A percentile compares a stretch with the other conserved stretches of the same genome.
phyloP scores from a whole-genome alignment of 2,888 invertebrate genomes.

The Lasioglossum villosulum region DNA sequence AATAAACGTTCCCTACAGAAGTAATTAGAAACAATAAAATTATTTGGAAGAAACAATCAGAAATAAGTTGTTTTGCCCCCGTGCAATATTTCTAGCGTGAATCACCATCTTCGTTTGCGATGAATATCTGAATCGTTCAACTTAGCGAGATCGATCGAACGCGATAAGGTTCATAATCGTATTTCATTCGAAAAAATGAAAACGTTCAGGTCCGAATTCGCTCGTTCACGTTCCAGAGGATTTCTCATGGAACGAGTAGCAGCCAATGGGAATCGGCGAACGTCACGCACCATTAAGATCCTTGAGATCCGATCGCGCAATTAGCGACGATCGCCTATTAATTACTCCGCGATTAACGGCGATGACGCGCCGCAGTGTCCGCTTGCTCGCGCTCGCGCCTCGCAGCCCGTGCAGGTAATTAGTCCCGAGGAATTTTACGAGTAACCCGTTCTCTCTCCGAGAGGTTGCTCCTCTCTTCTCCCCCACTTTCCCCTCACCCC shows the following conservation, averaged over 20 bases:
- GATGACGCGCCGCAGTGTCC: slow-evolving; percentile 66
- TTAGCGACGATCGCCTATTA: slow-evolving; percentile 74
- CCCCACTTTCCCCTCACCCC: not conserved
- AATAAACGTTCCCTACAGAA: not conserved
- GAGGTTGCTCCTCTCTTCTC: not conserved
- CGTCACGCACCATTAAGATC: slow-evolving; percentile 71
- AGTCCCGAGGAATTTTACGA: slow-evolving; percentile 77
- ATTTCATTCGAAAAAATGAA: too few relatives aligned
- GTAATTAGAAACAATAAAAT: not conserved
- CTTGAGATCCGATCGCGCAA: slow-evolving; percentile 68
- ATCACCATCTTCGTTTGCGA: not conserved
- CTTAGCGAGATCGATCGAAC: not conserved
- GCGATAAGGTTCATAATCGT: too few relatives aligned
- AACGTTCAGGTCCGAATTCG: not conserved
- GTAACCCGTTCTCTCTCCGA: slow-evolving; percentile 49
- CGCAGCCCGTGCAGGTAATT: slow-evolving; percentile 67
- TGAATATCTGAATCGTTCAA: not conserved
- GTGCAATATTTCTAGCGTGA: not conserved
- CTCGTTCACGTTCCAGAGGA: not conserved
- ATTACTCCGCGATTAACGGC: slow-evolving; percentile 72
- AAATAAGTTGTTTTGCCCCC: not conserved
- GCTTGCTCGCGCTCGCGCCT: slow-evolving; percentile 31
- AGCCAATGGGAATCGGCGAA: slow-evolving; percentile 43
- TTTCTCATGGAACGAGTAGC: not conserved
- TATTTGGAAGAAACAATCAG: not conserved